Evolutionary conservation across 1,140 invertebrate genomes (phyloP).

Genomic region (Pectinophora gossypiella): DNA sequence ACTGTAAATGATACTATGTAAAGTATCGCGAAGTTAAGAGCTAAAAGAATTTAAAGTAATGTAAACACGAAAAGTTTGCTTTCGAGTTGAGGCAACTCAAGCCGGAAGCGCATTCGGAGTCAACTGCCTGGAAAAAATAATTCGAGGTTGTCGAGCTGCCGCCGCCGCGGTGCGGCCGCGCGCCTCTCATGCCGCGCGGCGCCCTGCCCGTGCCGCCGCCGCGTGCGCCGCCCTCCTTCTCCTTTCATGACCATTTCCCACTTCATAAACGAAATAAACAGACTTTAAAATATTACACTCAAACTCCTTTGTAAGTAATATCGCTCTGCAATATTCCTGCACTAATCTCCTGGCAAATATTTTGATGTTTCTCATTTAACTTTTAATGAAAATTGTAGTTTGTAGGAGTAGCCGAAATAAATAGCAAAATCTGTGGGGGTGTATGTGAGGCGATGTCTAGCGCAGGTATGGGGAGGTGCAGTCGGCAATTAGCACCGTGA

Average conservation of each 20-base stretch:
- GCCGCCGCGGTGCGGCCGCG: neutral
- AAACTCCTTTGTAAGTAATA: constrained; percentile 15
- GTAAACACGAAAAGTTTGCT: constrained; percentile 71
- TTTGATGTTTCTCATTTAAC: neutral
- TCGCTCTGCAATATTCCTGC: neutral
- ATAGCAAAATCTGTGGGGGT: neutral
- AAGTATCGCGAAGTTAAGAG: constrained; percentile 62
- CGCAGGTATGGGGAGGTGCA: constrained; percentile 22
- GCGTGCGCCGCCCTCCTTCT: neutral
- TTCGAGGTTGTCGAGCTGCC: constrained; percentile 24
- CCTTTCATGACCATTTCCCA: constrained; percentile 2
- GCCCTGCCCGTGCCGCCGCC: no score
- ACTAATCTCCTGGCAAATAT: constrained; percentile 8
- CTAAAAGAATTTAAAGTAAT: constrained; percentile 68
- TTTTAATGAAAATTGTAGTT: neutral
- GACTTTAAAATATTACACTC: constrained; percentile 35
- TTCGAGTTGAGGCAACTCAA: constrained; percentile 65
- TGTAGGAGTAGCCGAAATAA: neutral
- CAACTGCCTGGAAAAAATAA: constrained; percentile 70
- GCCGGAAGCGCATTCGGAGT: constrained; percentile 63
- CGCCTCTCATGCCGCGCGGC: no score
- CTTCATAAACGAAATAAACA: constrained; percentile 45
- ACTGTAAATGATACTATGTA: constrained; percentile 53
- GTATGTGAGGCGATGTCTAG: neutral
- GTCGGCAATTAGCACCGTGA: constrained; percentile 55